Evolutionary conservation across 92 coral and sea anemone genomes (phyloP).

Genomic region (Parazoanthus swiftii): DNA sequence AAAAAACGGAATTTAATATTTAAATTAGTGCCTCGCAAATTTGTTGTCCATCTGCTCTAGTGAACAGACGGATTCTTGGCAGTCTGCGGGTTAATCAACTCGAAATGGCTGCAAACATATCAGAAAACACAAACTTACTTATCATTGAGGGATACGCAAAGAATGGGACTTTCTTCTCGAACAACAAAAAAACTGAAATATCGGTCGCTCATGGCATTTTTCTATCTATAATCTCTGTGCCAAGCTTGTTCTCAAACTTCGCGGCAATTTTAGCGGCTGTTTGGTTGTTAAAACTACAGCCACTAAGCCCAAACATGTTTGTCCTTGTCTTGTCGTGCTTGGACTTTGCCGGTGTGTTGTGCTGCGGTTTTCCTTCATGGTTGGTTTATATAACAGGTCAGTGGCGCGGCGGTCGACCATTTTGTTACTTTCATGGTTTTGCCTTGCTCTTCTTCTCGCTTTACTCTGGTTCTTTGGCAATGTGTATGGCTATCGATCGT

Average conservation of each 20-base stretch:
- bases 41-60: background rate
- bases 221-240: constrained; percentile 18
- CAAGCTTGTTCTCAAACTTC: constrained; percentile 32
- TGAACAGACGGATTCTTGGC: background rate
- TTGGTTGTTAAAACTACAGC: constrained; percentile 26
- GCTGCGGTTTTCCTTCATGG: constrained; percentile 23
- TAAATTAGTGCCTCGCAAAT: background rate
- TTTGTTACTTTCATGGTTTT: constrained; percentile 30
- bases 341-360: background rate
- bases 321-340: constrained; percentile 13
- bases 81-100: background rate
- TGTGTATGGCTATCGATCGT: constrained; percentile 39
- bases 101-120: background rate
- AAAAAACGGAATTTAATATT: background rate
- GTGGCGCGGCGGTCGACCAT: constrained; percentile 14
- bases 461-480: constrained; percentile 20
- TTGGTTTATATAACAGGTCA: constrained; percentile 2
- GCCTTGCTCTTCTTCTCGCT: constrained; percentile 6
- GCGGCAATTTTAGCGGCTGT: constrained; percentile 18
- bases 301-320: constrained; percentile 26
- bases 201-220: background rate
- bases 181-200: background rate
- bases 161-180: background rate
- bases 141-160: background rate
- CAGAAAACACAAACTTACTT: background rate